These are phyloP conservation scores for Trachelus tabidus DNA, from an alignment of 2,888 invertebrate genomes.

Conservation along the genomic window DNA sequence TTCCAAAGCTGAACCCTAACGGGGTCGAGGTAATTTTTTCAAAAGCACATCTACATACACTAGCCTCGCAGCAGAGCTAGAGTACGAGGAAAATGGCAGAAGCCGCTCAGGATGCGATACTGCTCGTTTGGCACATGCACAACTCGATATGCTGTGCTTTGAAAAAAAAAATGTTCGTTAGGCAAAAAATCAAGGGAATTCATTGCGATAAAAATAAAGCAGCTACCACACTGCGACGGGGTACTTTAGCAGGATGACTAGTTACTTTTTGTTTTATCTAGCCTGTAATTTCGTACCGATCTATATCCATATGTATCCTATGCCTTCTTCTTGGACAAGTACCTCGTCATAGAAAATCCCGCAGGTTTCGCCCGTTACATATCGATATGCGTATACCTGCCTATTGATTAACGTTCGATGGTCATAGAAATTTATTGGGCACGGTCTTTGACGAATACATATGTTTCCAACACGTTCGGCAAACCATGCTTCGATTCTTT, in stretches of 20 bases:
- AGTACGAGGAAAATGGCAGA: not conserved
- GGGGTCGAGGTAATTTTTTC: not conserved
- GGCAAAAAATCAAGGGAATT: not conserved
- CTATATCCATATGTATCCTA: not conserved
- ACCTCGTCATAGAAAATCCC: not conserved
- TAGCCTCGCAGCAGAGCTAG: not conserved
- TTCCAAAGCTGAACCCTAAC: too few relatives aligned
- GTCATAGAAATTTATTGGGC: not conserved
- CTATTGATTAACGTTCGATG: not conserved
- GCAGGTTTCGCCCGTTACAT: not conserved
- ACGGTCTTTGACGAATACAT: not conserved
- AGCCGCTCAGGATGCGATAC: not conserved
- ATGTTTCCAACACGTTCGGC: not conserved
- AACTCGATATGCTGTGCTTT: not conserved
- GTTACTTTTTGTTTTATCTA: not conserved
- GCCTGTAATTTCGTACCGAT: not conserved
- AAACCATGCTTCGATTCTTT: not conserved
- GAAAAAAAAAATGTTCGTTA: not conserved
- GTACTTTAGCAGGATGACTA: not conserved
- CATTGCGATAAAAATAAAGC: not conserved
- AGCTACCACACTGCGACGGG: not conserved
- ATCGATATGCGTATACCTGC: not conserved
- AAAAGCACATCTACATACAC: not conserved
- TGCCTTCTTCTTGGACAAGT: not conserved
- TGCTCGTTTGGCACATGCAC: not conserved